Base-by-base conservation (phyloP, 2,113 vertebrate genomes). In the Bos indicus region DNA sequence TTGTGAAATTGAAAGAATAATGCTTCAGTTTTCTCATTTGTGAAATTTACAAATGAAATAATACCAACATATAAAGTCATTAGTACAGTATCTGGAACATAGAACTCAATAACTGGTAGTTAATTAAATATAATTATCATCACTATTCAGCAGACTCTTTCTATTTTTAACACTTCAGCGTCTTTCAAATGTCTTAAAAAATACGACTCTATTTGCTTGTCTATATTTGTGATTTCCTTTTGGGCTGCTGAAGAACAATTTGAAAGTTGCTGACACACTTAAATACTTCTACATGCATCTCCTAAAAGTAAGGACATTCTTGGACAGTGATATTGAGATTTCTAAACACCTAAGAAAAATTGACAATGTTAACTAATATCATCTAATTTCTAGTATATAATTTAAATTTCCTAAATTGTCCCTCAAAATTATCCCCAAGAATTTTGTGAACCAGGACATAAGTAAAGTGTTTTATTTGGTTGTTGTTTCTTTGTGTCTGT, bases 21-120 rank as follows among this genome's bases (percentile, higher is more conserved):
- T 85, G 60, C 57, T 88, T 62, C 40, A 43, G 74, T 82, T 87
- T 96, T 94, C 48, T 94, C 54, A 90, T 81, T 36, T 77, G 59
- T 59, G 80, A 97, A 26, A 74, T 81, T 97, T n/a, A 67, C 52
- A 96, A 97, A 62, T 52, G 23, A 96, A 85, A 64, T 81, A 77
- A 95, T 92, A 52, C 36, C 82, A 60, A 48, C 12, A n/a, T 54
- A 71, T 82, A 56, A 96, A 84, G 33, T 80, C 28, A 83, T 86
- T 77, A 88, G 40, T 40, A 90, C n/a, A 81, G 26, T 88, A 96
- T 87, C 52, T 94, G 25, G 40, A 74, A 90, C 59, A 71, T 12
- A 59, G 59, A 89, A 74, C 59, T 88, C n/a, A 28, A 26, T 78
- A 93, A 78, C 81, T 81, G 40, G 23, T 54, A 95, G 83, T 54